A percentile compares a stretch with the other conserved stretches of the same genome.
Conservation (phyloP, 1,140 invertebrate species). For the Frieseomelitta varia region DNA sequence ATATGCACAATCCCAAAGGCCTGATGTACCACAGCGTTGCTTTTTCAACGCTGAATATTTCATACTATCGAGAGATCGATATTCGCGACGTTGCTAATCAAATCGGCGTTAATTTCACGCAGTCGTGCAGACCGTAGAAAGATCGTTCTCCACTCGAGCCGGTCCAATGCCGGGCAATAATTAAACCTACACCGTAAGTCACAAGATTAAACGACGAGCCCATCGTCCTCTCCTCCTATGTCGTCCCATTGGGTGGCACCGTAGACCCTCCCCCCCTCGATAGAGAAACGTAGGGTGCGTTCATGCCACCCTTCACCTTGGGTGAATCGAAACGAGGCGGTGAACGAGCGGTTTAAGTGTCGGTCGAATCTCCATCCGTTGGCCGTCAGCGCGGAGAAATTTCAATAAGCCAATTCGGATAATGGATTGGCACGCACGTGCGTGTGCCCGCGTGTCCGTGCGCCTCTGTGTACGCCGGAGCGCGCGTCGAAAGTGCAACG, state of each 20-base stretch:
- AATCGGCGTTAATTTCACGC: constrained; percentile 31
- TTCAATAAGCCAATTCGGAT: constrained; percentile 82
- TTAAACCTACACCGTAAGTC: constrained; percentile 49
- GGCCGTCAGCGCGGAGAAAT: constrained; percentile 77
- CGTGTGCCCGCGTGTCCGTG: constrained; percentile 48
- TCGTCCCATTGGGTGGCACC: background rate
- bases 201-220: constrained; percentile 68
- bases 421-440: constrained; percentile 80
- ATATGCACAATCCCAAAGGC: no score
- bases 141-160: background rate
- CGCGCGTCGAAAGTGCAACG: constrained; percentile 62
- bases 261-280: background rate
- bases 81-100: background rate
- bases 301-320: constrained; percentile 32
- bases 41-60: background rate
- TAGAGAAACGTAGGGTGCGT: background rate
- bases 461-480: background rate
- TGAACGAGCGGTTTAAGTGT: constrained; percentile 64
- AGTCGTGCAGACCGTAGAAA: background rate
- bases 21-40: background rate
- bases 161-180: constrained; percentile 23
- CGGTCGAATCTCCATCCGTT: constrained; percentile 79
- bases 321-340: constrained; percentile 19
- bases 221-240: constrained; percentile 18
- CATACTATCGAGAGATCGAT: background rate